Base-by-base conservation (phyloP, 2,888 invertebrate species). In the Leptopilina syphax region DNA sequence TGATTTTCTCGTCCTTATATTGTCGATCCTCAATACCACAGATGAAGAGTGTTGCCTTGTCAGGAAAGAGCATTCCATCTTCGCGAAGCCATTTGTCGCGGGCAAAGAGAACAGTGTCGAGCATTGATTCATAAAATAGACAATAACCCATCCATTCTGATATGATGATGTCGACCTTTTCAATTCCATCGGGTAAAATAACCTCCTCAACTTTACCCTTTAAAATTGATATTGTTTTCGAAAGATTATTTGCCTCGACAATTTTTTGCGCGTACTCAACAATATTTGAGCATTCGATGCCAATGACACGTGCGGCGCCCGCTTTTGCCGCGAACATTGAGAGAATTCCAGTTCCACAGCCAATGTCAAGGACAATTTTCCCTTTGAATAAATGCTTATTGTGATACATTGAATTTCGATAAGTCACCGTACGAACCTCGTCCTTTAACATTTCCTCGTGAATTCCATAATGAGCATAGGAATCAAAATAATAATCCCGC, bases 371-470 rank as follows among this genome's bases (percentile, higher is more conserved):
- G 12, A 99, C 99, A 34, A 95, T 94, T 94, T 96, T 96, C 82
- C 96, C 96, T 88, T 97, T 97, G 92, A 99, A 99, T 82, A 99
- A 94, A 93, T 99, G 99, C 93, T 97, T 98, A 93, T 99, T 99
- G 93, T 99, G 98, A 91, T 98, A 98, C 97, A 99, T 99, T 12
- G 99, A 98, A 92, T 99, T 99, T 78, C 99, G 96, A 92, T 99
- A 99, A 0, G 99, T 99, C 83, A 98, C 94, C 18, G 99, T 99
- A 79, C 99, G 95, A 47, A 99, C 98, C 94, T 99, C 99, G 92
- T 99, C 99, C 93, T 99, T 99, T 83, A 99, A 93, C 99, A 99
- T 99, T 93, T 99, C 99, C 93, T 99, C 99, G 91, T 99, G 99
- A 88, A 99, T 99, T 68, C 99, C 99, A 92, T 99, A 99, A 93